A percentile compares a stretch with the other conserved stretches of the same genome.
phyloP scores from a whole-genome alignment of 1,140 invertebrate species.

The Caenorhabditis tropicalis region DNA sequence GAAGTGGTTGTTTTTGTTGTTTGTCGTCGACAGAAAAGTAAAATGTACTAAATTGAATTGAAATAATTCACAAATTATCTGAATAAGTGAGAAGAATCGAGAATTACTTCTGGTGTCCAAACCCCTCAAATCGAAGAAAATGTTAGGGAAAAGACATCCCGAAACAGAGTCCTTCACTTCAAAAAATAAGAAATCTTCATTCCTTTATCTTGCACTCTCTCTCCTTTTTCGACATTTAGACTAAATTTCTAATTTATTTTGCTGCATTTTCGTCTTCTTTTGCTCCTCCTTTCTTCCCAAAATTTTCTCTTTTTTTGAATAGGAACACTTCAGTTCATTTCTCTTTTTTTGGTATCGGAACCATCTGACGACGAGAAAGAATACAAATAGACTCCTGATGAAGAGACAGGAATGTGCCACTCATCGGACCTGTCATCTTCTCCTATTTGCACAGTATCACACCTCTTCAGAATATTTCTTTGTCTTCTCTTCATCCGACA shows the following conservation, averaged over 20 bases:
- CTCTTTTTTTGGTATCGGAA: not conserved
- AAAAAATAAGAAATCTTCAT: not conserved
- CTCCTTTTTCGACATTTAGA: constrained; percentile 18
- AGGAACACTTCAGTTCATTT: not conserved
- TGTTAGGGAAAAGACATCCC: too few species aligned
- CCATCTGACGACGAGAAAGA: not conserved
- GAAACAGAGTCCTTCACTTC: not conserved
- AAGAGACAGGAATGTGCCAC: constrained; percentile 21
- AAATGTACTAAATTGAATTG: too few species aligned
- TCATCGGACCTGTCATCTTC: constrained; percentile 9
- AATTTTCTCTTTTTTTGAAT: not conserved
- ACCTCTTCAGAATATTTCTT: constrained; percentile 12
- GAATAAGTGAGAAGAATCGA: too few species aligned
- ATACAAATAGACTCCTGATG: not conserved
- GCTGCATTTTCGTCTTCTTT: not conserved
- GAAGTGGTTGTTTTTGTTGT: not conserved
- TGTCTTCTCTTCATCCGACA: not conserved
- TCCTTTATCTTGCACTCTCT: constrained; percentile 20
- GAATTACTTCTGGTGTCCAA: too few species aligned
- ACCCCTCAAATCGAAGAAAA: too few species aligned
- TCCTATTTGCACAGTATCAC: constrained; percentile 30
- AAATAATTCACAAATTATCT: too few species aligned
- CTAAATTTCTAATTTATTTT: constrained; percentile 45
- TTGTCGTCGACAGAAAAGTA: not conserved
- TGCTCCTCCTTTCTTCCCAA: constrained; percentile 5